Conservation (phyloP, 2,113 vertebrate genomes). For the Clarias batrachus region DNA sequence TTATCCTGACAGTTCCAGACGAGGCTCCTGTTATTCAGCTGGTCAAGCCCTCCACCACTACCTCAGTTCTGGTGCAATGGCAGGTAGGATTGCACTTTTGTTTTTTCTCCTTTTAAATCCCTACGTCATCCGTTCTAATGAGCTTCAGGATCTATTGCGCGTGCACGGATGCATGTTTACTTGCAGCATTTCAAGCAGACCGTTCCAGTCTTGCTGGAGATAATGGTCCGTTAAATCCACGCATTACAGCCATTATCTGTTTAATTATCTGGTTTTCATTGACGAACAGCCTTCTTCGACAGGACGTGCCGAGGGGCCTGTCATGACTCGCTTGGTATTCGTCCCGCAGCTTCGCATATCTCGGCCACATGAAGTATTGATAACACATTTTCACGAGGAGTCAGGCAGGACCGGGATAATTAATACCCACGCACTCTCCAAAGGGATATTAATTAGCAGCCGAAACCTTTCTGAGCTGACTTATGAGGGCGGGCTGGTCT, state of each 20-base stretch:
- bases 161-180: background rate
- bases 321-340: slow-evolving; percentile 50
- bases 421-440: slow-evolving; percentile 52
- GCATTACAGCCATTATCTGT: slow-evolving; percentile 51
- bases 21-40: slow-evolving; percentile 85
- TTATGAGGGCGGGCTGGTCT: slow-evolving; percentile 54
- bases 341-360: slow-evolving; percentile 41
- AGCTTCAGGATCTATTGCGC: background rate
- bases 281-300: slow-evolving; percentile 29
- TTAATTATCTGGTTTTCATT: slow-evolving; percentile 54
- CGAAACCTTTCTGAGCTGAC: slow-evolving; percentile 55
- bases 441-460: slow-evolving; percentile 59
- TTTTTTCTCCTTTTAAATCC: background rate
- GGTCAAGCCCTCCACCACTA: slow-evolving; percentile 88
- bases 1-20: slow-evolving; percentile 80
- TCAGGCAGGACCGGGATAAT: slow-evolving; percentile 47
- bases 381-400: slow-evolving; percentile 50
- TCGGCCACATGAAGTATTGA: slow-evolving; percentile 50
- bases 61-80: slow-evolving; percentile 93
- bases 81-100: slow-evolving; percentile 73
- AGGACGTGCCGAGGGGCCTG: slow-evolving; percentile 42
- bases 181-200: slow-evolving; percentile 23
- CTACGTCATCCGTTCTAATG: background rate
- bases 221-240: slow-evolving; percentile 48
- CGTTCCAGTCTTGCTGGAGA: slow-evolving; percentile 35